Evolutionary conservation across 2,888 invertebrate genomes (phyloP).

Genomic region (Neelides folsomi): DNA sequence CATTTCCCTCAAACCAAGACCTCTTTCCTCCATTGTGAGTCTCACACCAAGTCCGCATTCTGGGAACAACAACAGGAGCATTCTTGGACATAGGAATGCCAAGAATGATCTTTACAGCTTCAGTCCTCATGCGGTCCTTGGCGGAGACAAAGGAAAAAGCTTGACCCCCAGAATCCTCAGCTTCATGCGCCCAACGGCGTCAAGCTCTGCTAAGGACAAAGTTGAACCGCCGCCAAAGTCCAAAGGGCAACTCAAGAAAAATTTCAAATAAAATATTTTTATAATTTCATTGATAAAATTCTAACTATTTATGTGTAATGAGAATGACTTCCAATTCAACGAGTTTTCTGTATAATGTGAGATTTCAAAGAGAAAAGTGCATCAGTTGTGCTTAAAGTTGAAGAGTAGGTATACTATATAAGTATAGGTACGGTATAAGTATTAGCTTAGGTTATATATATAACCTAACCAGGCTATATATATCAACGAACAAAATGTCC

Average conservation of each 20-base stretch:
- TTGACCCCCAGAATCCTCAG: slow-evolving; percentile 40
- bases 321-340: neutral
- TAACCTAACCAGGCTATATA: no score
- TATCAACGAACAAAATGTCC: no score
- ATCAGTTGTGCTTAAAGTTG: no score
- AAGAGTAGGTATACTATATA: no score
- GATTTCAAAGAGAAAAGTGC: no score
- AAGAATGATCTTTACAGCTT: slow-evolving; percentile 9
- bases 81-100: slow-evolving; percentile 3
- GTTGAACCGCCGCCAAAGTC: slow-evolving; percentile 16
- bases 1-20: slow-evolving; percentile 4
- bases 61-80: slow-evolving; percentile 2
- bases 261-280: slow-evolving; percentile 14
- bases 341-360: neutral
- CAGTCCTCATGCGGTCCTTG: slow-evolving; percentile 36
- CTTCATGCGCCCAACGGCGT: slow-evolving; percentile 77
- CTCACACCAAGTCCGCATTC: slow-evolving; percentile 1
- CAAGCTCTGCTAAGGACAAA: slow-evolving; percentile 60
- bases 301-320: neutral
- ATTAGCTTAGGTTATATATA: no score
- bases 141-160: slow-evolving; percentile 33
- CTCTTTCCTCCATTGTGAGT: neutral
- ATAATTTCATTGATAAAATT: neutral
- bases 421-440: no score
- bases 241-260: slow-evolving; percentile 11